These are phyloP conservation scores for Trichonephila inaurata DNA, from an alignment of 1,140 invertebrate species.

Conservation along the genomic window DNA sequence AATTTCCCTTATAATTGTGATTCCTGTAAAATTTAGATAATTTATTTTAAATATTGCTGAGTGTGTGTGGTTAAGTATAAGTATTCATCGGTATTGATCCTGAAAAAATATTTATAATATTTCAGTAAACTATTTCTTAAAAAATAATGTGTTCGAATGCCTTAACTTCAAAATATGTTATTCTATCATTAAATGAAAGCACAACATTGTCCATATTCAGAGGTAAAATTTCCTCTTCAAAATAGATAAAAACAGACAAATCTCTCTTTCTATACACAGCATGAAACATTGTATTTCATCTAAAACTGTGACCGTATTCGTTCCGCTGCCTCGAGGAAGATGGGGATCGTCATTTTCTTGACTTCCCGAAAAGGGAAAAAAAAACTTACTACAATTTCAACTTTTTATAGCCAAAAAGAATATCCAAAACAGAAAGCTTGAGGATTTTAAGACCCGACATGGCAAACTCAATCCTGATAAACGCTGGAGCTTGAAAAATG, in stretches of 20 bases:
- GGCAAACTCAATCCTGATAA: conserved; percentile 41
- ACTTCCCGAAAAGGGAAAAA: conserved; percentile 42
- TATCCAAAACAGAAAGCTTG: conserved; percentile 6
- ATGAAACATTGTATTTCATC: conserved; percentile 32
- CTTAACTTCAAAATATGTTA: too few species aligned
- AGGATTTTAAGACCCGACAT: conserved; percentile 61
- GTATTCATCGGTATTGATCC: too few species aligned
- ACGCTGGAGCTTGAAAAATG: conserved; percentile 45
- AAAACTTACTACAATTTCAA: conserved; percentile 42
- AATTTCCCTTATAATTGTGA: too few species aligned
- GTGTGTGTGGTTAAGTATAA: too few species aligned
- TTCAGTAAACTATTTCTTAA: too few species aligned
- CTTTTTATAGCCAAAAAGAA: conserved; percentile 35
- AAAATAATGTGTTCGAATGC: too few species aligned
- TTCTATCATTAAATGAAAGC: too few species aligned
- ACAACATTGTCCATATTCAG: too few species aligned
- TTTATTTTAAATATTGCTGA: too few species aligned
- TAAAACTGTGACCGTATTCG: conserved; percentile 54
- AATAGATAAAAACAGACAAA: not conserved
- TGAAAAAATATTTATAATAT: too few species aligned
- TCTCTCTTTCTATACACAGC: not conserved
- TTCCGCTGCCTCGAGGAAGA: conserved; percentile 37
- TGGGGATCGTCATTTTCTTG: conserved; percentile 31
- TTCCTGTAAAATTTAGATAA: too few species aligned
- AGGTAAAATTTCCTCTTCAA: not conserved